Conservation (phyloP, 2,113 vertebrate genomes). For the Hyaena hyaena region DNA sequence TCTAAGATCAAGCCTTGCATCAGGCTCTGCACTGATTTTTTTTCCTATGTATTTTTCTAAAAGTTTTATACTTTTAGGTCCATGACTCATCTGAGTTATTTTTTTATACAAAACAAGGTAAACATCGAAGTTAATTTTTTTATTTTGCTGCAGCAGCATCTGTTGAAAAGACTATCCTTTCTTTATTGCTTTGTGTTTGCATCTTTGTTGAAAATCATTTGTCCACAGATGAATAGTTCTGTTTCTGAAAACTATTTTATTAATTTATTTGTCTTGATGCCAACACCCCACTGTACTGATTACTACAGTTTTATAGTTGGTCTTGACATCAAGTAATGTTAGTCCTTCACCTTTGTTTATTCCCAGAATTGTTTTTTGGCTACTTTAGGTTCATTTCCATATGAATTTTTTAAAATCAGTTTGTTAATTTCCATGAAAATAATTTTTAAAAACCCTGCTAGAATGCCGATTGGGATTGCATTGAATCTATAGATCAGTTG, state of each 20-base stretch:
- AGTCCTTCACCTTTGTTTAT: not conserved
- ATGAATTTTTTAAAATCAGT: not conserved
- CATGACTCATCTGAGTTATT: not conserved
- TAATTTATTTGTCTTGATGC: not conserved
- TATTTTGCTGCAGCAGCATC: not conserved
- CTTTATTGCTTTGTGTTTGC: not conserved
- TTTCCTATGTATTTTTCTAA: not conserved
- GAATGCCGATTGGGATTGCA: not conserved
- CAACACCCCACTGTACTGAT: not conserved
- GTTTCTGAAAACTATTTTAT: not conserved
- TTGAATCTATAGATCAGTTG: not conserved
- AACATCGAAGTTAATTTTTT: not conserved
- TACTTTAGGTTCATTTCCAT: not conserved
- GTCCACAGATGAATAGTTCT: not conserved
- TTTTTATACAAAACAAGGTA: not conserved
- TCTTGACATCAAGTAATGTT: not conserved
- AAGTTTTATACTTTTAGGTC: not conserved
- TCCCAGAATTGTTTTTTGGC: not conserved
- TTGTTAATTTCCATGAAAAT: not conserved
- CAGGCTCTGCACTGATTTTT: not conserved
- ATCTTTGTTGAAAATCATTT: not conserved
- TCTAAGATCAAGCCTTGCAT: too few relatives aligned
- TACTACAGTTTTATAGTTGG: not conserved
- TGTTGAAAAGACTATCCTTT: slow-evolving; percentile 3
- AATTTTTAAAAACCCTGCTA: not conserved